A percentile compares a stretch with the other conserved stretches of the same genome.
phyloP scores from a whole-genome alignment of 2,888 invertebrate genomes.

The Acrocera orbiculus region DNA sequence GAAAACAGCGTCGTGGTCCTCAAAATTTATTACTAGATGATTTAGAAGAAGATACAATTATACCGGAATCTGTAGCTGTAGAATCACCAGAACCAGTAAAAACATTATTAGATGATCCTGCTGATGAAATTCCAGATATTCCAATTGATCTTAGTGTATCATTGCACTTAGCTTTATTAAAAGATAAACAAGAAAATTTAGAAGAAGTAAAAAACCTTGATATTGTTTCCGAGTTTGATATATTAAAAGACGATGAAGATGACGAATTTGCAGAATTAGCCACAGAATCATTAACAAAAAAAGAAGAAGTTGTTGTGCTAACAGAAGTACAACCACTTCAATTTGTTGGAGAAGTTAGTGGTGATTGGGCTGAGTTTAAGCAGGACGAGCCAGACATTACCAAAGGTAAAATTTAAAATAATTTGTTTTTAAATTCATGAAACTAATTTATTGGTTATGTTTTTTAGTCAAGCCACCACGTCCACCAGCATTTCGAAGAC shows the following conservation, averaged over 20 bases:
- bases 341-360: constrained; percentile 32
- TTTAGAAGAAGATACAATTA: constrained; percentile 32
- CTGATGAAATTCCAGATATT: constrained; percentile 45
- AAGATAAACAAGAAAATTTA: constrained; percentile 29
- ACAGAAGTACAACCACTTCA: constrained; percentile 32
- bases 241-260: constrained; percentile 43
- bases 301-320: constrained; percentile 32
- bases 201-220: constrained; percentile 18
- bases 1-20: constrained; percentile 42
- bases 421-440: not conserved
- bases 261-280: constrained; percentile 65
- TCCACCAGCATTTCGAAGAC: constrained; percentile 28
- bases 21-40: constrained; percentile 52
- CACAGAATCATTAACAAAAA: constrained; percentile 51
- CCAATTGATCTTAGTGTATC: constrained; percentile 56
- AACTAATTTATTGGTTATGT: constrained; percentile 30
- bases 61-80: constrained; percentile 18
- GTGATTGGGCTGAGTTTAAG: constrained; percentile 51
- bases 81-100: constrained; percentile 30
- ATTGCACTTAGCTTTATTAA: constrained; percentile 37
- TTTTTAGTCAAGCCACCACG: constrained; percentile 27
- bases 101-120: constrained; percentile 58
- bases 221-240: constrained; percentile 37
- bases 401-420: constrained; percentile 29
- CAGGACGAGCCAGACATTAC: constrained; percentile 20